Percentiles rank a stretch among this genome's conserved stretches.
These are phyloP conservation scores for Ganaspis sp. DNA, from an alignment of 1,140 invertebrate genomes.

Conservation along the genomic window DNA sequence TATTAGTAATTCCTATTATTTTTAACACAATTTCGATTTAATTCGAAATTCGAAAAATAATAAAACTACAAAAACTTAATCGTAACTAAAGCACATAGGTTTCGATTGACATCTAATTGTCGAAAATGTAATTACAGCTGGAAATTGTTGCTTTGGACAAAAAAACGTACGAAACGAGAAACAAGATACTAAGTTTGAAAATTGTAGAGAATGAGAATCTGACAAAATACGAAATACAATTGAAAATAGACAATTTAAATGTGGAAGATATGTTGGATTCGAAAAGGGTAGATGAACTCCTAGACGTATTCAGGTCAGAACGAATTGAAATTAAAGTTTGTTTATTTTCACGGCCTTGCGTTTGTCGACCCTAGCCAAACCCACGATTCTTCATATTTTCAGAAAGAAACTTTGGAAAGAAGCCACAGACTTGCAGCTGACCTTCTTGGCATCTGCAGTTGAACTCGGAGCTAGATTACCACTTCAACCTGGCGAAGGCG, in stretches of 20 bases:
- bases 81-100: background rate
- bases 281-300: slow-evolving; percentile 81
- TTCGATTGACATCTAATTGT: background rate
- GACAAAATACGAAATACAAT: slow-evolving; percentile 85
- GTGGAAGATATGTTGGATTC: slow-evolving; percentile 87
- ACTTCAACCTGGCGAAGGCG: slow-evolving; percentile 86
- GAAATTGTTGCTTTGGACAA: slow-evolving; percentile 87
- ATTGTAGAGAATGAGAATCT: slow-evolving; percentile 81
- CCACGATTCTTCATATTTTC: slow-evolving; percentile 31
- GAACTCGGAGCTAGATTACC: slow-evolving; percentile 89
- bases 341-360: background rate
- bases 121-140: slow-evolving; percentile 70
- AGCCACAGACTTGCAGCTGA: slow-evolving; percentile 84
- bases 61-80: too few relatives aligned
- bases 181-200: slow-evolving; percentile 80
- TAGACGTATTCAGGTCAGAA: slow-evolving; percentile 82
- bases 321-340: slow-evolving; percentile 17
- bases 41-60: too few relatives aligned
- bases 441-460: slow-evolving; percentile 89
- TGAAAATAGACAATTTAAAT: slow-evolving; percentile 93
- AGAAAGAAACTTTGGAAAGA: slow-evolving; percentile 77
- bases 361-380: background rate
- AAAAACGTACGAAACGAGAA: slow-evolving; percentile 85
- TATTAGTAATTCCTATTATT: too few relatives aligned
- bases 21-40: too few relatives aligned